Conservation (phyloP, 92 coral and sea anemone genomes). For the Palythoa grandiflora region DNA sequence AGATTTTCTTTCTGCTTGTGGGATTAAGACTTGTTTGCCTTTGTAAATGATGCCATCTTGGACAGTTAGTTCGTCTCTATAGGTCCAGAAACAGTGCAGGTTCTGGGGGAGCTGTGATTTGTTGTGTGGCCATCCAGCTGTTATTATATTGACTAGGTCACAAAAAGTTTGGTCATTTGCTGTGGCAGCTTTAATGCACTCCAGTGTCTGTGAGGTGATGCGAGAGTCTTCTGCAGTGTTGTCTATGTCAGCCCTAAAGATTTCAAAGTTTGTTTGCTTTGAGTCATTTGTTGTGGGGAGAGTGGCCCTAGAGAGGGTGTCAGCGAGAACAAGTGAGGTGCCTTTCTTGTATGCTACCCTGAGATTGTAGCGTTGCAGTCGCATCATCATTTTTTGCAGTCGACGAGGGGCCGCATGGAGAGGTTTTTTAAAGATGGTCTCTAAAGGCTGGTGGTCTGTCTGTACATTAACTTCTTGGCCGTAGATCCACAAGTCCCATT, state of each 20-base stretch:
- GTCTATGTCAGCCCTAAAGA: slow-evolving; percentile 33
- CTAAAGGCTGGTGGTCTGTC: slow-evolving; percentile 38
- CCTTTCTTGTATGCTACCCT: slow-evolving; percentile 46
- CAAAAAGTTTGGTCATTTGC: neutral
- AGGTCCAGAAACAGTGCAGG: neutral
- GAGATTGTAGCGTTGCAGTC: slow-evolving; percentile 56
- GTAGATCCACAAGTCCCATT: slow-evolving; percentile 42
- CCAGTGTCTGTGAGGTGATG: slow-evolving; percentile 30
- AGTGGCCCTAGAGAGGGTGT: slow-evolving; percentile 42
- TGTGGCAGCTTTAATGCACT: slow-evolving; percentile 5
- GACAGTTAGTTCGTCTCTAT: slow-evolving; percentile 19
- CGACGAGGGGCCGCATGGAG: slow-evolving; percentile 22
- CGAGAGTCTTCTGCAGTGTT: slow-evolving; percentile 15
- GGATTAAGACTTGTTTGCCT: slow-evolving; percentile 10
- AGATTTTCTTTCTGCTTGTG: slow-evolving; percentile 31
- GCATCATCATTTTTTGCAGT: slow-evolving; percentile 50
- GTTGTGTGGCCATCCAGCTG: too few species aligned
- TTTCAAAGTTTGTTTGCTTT: slow-evolving; percentile 43
- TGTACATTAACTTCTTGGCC: slow-evolving; percentile 44
- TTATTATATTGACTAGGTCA: neutral
- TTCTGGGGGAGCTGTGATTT: neutral
- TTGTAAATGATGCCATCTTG: slow-evolving; percentile 32
- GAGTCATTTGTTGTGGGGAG: slow-evolving; percentile 51
- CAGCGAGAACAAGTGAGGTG: slow-evolving; percentile 39
- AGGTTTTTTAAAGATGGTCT: slow-evolving; percentile 20